Conservation (phyloP, 1,140 invertebrate species). For the Bombus balteatus region DNA sequence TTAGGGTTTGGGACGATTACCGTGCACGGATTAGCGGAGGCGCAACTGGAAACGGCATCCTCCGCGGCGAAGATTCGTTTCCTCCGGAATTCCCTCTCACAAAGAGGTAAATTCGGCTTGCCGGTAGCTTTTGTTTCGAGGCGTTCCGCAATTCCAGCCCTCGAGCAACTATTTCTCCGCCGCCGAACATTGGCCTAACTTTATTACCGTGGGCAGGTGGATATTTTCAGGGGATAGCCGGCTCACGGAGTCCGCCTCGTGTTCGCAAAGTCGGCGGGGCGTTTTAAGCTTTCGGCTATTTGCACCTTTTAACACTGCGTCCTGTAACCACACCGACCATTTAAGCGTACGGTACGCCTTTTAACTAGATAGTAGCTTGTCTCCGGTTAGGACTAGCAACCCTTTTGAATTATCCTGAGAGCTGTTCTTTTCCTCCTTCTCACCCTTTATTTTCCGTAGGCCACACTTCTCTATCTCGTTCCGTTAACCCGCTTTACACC, state of each 20-base stretch:
- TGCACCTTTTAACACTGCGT: constrained; percentile 70
- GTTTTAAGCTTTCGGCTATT: constrained; percentile 66
- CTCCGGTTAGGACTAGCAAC: constrained; percentile 26
- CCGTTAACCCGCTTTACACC: neutral
- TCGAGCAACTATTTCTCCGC: constrained; percentile 5
- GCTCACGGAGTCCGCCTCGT: constrained; percentile 13
- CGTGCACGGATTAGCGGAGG: neutral
- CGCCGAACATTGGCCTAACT: constrained; percentile 42
- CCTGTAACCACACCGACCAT: constrained; percentile 62
- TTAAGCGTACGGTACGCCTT: constrained; percentile 61
- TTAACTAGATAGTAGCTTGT: constrained; percentile 43
- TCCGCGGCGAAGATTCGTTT: neutral
- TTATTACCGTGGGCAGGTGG: constrained; percentile 48
- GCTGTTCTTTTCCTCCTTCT: neutral
- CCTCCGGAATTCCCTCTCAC: neutral
- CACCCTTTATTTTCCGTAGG: neutral
- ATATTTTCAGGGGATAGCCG: constrained; percentile 17
- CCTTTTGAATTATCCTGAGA: constrained; percentile 30
- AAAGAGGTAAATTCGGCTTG: constrained; percentile 8
- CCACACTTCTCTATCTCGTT: neutral
- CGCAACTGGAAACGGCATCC: neutral
- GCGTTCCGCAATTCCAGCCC: constrained; percentile 14
- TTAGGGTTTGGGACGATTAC: neutral
- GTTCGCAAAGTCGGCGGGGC: constrained; percentile 63
- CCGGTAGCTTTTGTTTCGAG: constrained; percentile 28